Evolutionary conservation across 2,797 vertebrate species (phyloP), one percentile per base, ranked within the genome.

Genomic region (Brachyrhaphis roseni): DNA sequence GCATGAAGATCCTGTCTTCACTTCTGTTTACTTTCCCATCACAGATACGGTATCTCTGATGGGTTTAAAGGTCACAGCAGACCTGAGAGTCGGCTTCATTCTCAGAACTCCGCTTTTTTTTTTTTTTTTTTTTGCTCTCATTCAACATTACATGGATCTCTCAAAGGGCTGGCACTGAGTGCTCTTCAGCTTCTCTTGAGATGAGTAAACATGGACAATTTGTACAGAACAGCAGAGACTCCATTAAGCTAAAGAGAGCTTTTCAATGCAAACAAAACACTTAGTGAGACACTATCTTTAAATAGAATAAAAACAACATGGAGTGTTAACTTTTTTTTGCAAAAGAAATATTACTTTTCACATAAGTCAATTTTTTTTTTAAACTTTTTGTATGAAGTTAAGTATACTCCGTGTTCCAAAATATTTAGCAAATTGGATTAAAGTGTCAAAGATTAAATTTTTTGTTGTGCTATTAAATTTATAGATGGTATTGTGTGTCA

Each of bases 31-130:
- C 91, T 90, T 93, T 93, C 92, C 82, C 91, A 92, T 91, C 83
- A 74, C 91, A 90, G 92, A 89, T 84, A 88, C 84, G 83, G 78
- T 84, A 81, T 89, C 89, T 86, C 90, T 91, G 89, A 89, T 91
- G 92, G 94, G 92, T 93, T 94, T 93, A 93, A 91, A 92, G 93
- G 91, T 94, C 92, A 90, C 89, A 90, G 85, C 87, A 91, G 86
- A 92, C 91, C 94, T 87, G 88, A 90, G 92, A 94, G 92, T 55
- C 18, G 64, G 53, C 68, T 74, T 79, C 82, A 77, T 66, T 85
- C 83, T 95, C 87, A 92, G 91, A 93, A 89, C 86, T 75, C 49
- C 72, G 85, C 45, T 92, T 89, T 78, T 81, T 87, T 62, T 55
- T 4, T 49, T 91, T 89, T 77, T 81, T 88, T 66, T n/a, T n/a